Conservation (phyloP, 2,888 invertebrate genomes). For the Drosophila algonquin region DNA sequence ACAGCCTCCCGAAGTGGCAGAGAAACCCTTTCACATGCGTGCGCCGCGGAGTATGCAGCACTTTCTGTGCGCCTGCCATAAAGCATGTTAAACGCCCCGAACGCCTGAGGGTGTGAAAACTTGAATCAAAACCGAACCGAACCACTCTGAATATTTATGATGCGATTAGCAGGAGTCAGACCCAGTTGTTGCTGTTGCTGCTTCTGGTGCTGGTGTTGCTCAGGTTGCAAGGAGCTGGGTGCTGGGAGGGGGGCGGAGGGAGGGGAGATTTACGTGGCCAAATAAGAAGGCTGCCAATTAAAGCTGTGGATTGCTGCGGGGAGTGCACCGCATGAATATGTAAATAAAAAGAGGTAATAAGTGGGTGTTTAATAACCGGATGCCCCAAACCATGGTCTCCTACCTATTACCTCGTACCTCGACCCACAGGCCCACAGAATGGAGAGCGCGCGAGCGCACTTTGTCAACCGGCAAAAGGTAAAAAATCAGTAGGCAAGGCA, state of each 20-base stretch:
- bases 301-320: constrained; percentile 59
- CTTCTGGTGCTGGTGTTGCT: constrained; percentile 28
- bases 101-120: constrained; percentile 76
- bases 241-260: not conserved
- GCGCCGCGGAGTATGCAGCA: constrained; percentile 69
- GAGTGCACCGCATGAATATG: constrained; percentile 78
- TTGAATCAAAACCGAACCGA: constrained; percentile 66
- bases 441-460: constrained; percentile 54
- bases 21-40: constrained; percentile 63
- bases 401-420: not conserved
- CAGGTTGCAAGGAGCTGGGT: constrained; percentile 67
- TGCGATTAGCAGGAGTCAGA: constrained; percentile 69
- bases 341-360: constrained; percentile 82
- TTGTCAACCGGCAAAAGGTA: constrained; percentile 73
- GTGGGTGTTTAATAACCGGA: constrained; percentile 83
- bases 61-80: constrained; percentile 60
- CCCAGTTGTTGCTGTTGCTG: constrained; percentile 7
- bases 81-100: constrained; percentile 77
- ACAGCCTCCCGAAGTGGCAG: constrained; percentile 32
- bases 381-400: constrained; percentile 24
- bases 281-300: constrained; percentile 73
- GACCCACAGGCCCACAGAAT: constrained; percentile 30
- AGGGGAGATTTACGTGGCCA: constrained; percentile 61
- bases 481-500: constrained; percentile 51
- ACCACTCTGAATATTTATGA: constrained; percentile 77